Evolutionary conservation across 2,113 vertebrate genomes (phyloP).

Genomic region (Gallinago media): DNA sequence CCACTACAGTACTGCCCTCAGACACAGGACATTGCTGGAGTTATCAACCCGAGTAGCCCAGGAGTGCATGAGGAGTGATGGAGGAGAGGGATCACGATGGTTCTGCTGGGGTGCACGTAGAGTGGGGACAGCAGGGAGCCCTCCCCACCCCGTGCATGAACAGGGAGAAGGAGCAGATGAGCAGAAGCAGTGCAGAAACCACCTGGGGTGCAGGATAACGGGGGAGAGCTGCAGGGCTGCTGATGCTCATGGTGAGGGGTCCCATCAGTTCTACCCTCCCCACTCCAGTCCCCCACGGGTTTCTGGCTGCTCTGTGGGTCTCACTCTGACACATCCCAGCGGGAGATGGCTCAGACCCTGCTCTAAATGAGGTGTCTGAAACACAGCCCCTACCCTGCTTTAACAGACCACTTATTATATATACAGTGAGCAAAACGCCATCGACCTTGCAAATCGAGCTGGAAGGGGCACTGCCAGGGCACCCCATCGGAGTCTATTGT

Average conservation of each 20-base stretch:
- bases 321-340: fast-evolving
- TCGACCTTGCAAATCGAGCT: background rate
- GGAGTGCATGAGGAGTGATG: fast-evolving
- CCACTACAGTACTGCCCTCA: background rate
- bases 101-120: fast-evolving
- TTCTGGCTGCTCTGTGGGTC: background rate
- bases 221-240: background rate
- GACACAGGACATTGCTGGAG: fast-evolving
- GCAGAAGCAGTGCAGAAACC: background rate
- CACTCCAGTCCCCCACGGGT: background rate
- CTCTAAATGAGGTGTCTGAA: background rate
- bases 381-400: background rate
- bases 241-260: fast-evolving
- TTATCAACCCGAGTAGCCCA: background rate
- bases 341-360: background rate
- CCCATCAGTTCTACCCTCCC: background rate
- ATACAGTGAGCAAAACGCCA: background rate
- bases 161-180: fast-evolving
- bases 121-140: background rate
- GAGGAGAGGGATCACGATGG: fast-evolving
- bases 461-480: background rate
- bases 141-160: fast-evolving
- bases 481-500: fast-evolving
- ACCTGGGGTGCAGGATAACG: background rate
- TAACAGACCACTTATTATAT: fast-evolving